Base-by-base conservation (phyloP, 2,888 invertebrate species). In the Campoletis raptor region DNA sequence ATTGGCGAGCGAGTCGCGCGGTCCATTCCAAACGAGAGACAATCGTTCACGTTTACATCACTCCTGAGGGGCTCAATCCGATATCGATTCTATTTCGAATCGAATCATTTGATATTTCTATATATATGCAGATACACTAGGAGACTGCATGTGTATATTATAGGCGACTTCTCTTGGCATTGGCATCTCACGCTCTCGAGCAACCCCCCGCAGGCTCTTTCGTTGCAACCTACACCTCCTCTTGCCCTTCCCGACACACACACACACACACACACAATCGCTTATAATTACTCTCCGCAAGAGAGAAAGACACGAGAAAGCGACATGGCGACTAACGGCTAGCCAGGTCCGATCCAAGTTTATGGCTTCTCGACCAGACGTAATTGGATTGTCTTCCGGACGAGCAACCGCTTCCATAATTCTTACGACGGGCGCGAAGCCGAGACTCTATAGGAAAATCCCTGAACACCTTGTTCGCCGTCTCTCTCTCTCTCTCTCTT, bases 351-450 rank as follows among this genome's bases (percentile, higher is more conserved):
- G 79, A 87, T 88, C 88, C 89, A 86, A 90, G 91, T 92, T 92
- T 92, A 92, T 91, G 92, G 92, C 91, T 92, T 91, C 88, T 88
- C 87, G 86, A 88, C 88, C 87, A 78, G 85, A 80, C 92, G 90
- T 92, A 92, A 92, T 92, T 91, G 92, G 90, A 92, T 92, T 91
- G 92, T 91, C 91, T 89, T 90, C 89, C 91, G 89, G 88, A 88
- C 88, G 89, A 90, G 90, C 90, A 89, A 91, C 89, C 89, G 89
- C 88, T 90, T 91, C 91, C 89, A 90, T 91, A 90, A 92, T 92
- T 88, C 89, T 88, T 89, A 83, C 84, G 83, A 86, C 87, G 84
- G 67, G 77, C 83, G 87, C 80, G 82, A 86, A 70, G 66, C 74
- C 69, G 42, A 42, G 67, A 61, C 37, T 69, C 67, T 57, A 61